Percentiles rank a stretch among this genome's conserved stretches.
phyloP scores from a whole-genome alignment of 2,797 vertebrate species.

The Buphagus erythrorhynchus region DNA sequence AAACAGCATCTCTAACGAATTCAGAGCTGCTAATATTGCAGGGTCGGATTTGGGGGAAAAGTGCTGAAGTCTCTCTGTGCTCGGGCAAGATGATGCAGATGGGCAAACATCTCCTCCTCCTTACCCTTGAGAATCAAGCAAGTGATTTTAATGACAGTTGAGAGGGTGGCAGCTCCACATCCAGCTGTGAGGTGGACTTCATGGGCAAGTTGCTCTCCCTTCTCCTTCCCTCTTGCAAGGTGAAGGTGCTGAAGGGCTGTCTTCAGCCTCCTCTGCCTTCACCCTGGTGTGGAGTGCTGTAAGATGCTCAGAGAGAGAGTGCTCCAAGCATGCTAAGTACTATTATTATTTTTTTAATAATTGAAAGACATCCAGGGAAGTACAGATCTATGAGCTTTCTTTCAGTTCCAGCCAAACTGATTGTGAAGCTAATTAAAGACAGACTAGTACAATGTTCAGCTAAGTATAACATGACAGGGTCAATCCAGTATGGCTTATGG shows the following conservation, averaged over 20 bases:
- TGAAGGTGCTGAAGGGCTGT: not conserved
- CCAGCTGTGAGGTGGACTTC: not conserved
- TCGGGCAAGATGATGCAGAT: not conserved
- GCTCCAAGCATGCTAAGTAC: slow-evolving; percentile 4
- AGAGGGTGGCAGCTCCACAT: not conserved
- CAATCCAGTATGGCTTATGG: slow-evolving; percentile 32
- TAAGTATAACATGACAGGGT: slow-evolving; percentile 52
- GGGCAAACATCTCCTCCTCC: not conserved
- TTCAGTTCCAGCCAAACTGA: slow-evolving; percentile 37
- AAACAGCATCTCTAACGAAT: slow-evolving; percentile 59
- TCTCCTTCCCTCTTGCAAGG: not conserved
- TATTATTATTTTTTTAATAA: slow-evolving; percentile 57
- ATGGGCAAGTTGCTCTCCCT: not conserved
- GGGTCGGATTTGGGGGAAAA: not conserved
- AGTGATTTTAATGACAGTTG: not conserved
- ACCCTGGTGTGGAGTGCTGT: not conserved
- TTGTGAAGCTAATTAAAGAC: slow-evolving; percentile 64
- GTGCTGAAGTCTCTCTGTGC: not conserved
- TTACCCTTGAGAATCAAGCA: accelerated
- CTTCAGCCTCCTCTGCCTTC: not conserved
- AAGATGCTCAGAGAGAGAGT: not conserved
- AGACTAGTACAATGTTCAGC: not conserved
- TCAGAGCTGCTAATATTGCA: slow-evolving; percentile 21
- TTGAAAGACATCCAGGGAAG: slow-evolving; percentile 16
- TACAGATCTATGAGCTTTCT: slow-evolving; percentile 35